Base-by-base conservation (phyloP, 2,888 invertebrate genomes). In the Drosophila limbata region DNA sequence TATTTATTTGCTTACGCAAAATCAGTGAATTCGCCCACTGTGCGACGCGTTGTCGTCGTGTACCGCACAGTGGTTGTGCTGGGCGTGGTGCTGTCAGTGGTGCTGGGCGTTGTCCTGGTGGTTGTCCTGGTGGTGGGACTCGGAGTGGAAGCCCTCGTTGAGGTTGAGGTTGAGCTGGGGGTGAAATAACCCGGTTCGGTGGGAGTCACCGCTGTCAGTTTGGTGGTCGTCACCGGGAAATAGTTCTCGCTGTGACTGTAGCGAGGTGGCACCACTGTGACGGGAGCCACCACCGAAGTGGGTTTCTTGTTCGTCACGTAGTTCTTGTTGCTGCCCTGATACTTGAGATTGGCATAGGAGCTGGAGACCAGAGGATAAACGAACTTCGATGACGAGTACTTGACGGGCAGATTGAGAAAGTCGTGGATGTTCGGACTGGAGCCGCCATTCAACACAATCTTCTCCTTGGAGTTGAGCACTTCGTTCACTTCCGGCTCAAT, bases 331-430 rank as follows among this genome's bases (percentile, higher is more conserved):
- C 94, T 94, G 50, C 95, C 95, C 87, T 95, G 95, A 28, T 95
- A 94, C 89, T 95, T 96, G 0, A 95, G 94, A 81, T 95, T 95
- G 0, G 95, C 95, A 88, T 96, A 96, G 1, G 95, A 95, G 82
- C 94, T 95, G 0, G 95, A 95, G 57, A 96, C 95, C 56, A 96
- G 85, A 0, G 95, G 95, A 89, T 95, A 95, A 1, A 95, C 95
- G 75, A 95, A 95, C 87, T 95, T 95, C 33, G 95, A 94, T 1
- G 95, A 94, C 11, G 95, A 95, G 80, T 95, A 95, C 77, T 95
- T 95, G 0, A 95, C 94, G 0, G 95, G 95, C 21, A 95, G 90
- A 90, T 95, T 95, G 1, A 95, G 92, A 78, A 95, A 95, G 79
- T 95, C 95, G 77, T 95, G 95, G 62, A 95, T 94, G 84, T 95